A percentile compares a stretch with the other conserved stretches of the same genome.
phyloP scores from a whole-genome alignment of 2,797 vertebrate genomes.

The Mastacembelus armatus region DNA sequence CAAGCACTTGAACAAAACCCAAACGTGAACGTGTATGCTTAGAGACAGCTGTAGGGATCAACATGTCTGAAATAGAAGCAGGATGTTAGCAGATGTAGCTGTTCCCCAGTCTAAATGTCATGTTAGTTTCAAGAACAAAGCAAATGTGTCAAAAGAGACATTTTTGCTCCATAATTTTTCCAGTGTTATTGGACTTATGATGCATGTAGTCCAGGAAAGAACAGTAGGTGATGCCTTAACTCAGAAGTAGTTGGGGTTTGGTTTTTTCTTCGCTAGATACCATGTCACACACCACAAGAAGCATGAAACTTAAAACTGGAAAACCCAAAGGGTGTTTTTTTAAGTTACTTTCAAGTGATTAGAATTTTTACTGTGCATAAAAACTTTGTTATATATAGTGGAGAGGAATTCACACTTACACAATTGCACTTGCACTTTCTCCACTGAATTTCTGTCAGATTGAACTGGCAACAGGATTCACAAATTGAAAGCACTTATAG shows the following conservation, averaged over 20 bases:
- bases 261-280: not conserved
- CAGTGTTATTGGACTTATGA: conserved; percentile 35
- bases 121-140: conserved; percentile 21
- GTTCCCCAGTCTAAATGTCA: conserved; percentile 16
- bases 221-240: not conserved
- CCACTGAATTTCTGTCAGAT: not conserved
- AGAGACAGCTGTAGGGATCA: conserved; percentile 45
- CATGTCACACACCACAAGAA: not conserved
- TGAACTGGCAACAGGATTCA: not conserved
- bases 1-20: no score
- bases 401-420: no score
- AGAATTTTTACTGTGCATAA: no score
- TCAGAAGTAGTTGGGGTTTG: conserved; percentile 1
- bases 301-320: no score
- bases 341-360: no score
- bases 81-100: conserved; percentile 41
- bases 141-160: conserved; percentile 16
- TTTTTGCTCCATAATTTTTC: not conserved
- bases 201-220: not conserved
- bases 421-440: not conserved
- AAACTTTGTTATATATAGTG: no score
- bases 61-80: conserved; percentile 25
- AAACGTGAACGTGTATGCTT: not conserved
- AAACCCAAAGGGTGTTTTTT: no score
- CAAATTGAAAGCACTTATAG: not conserved